These are phyloP conservation scores for Myanophis thanlyinensis DNA, from an alignment of 2,113 vertebrate species.

Conservation along the genomic window DNA sequence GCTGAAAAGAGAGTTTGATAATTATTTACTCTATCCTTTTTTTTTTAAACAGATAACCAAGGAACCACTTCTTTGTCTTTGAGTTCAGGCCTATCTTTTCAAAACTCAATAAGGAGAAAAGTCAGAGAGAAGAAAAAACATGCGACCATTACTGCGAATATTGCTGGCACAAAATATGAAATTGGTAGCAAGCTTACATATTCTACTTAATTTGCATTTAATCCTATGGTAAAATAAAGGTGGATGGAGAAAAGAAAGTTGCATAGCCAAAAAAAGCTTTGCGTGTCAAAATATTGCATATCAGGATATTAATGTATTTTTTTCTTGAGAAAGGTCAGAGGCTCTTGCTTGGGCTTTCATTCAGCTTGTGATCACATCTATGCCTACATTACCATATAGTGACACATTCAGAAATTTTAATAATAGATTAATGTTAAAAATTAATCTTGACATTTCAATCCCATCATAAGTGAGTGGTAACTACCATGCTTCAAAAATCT, in stretches of 20 bases:
- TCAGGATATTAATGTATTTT: neutral
- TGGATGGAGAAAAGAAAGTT: neutral
- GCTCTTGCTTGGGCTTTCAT: neutral
- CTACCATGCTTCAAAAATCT: neutral
- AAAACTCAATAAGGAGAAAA: slow-evolving; percentile 86
- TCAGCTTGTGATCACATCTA: neutral
- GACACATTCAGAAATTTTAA: neutral
- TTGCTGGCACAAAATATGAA: slow-evolving; percentile 95
- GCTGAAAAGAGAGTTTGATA: slow-evolving; percentile 17
- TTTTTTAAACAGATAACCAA: slow-evolving; percentile 80
- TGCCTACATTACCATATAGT: neutral
- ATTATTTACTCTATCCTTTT: slow-evolving; percentile 31
- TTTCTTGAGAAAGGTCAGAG: neutral
- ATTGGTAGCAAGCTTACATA: slow-evolving; percentile 81
- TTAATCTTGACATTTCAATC: neutral
- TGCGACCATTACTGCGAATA: slow-evolving; percentile 86
- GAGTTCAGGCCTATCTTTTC: slow-evolving; percentile 79
- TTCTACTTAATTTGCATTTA: slow-evolving; percentile 31
- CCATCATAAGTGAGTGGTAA: neutral
- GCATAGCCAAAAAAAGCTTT: neutral
- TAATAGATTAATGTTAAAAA: neutral
- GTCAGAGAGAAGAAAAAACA: slow-evolving; percentile 91
- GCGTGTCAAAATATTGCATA: neutral
- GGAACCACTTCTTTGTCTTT: slow-evolving; percentile 80
- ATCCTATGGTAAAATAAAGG: neutral